A percentile compares a stretch with the other conserved stretches of the same genome.
phyloP scores from a whole-genome alignment of 2,113 vertebrate genomes.

The Gulo gulo region DNA sequence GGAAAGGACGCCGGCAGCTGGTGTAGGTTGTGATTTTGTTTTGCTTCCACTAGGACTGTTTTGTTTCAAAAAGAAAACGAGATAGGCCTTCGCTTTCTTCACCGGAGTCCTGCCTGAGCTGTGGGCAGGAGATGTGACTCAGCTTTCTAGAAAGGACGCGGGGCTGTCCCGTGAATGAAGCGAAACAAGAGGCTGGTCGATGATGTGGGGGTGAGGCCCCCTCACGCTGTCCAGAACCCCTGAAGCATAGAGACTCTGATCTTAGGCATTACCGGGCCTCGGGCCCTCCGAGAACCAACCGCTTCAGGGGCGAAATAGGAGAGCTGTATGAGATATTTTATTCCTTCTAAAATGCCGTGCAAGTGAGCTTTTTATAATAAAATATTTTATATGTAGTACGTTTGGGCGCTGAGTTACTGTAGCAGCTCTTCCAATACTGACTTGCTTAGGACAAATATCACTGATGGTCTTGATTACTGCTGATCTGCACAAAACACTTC shows the following conservation, averaged over 20 bases:
- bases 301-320: background rate
- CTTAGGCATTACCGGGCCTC: too few species aligned
- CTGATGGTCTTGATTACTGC: background rate
- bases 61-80: background rate
- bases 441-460: background rate
- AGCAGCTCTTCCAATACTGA: background rate
- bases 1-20: background rate
- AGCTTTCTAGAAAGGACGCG: background rate
- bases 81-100: background rate
- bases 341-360: background rate
- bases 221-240: background rate
- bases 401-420: background rate
- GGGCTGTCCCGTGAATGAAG: background rate
- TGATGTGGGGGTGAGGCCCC: background rate
- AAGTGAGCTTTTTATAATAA: conserved; percentile 72
- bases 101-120: background rate
- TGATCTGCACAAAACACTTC: accelerated
- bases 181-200: background rate
- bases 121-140: background rate
- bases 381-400: conserved; percentile 71
- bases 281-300: too few species aligned
- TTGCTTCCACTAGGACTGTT: background rate
- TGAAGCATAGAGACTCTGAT: too few species aligned
- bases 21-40: background rate
- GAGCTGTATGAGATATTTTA: background rate